phyloP scores from a whole-genome alignment of 2,888 invertebrate genomes.

The Nemapogon koenigi region DNA sequence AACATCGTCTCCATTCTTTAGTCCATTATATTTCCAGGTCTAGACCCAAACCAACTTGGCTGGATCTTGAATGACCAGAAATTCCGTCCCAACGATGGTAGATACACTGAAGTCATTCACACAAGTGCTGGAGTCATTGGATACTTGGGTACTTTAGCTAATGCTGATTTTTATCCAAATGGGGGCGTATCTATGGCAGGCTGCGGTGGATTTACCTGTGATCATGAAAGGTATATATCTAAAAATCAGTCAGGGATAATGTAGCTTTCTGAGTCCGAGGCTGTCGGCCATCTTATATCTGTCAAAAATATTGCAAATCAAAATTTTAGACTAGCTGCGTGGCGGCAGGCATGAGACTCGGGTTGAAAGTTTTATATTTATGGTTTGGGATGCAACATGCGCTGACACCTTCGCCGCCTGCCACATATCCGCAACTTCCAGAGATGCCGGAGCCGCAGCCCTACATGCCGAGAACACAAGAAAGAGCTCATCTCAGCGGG shows the following conservation, averaged over 20 bases:
- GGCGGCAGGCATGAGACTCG: too few relatives aligned
- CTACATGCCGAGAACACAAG: too few relatives aligned
- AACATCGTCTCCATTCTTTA: too few relatives aligned
- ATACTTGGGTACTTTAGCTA: slow-evolving; percentile 18
- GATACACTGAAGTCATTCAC: slow-evolving; percentile 31
- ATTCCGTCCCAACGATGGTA: slow-evolving; percentile 21
- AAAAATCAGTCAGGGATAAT: background rate
- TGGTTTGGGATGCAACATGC: too few relatives aligned
- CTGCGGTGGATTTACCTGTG: slow-evolving; percentile 22
- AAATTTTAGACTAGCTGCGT: too few relatives aligned
- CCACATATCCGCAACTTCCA: too few relatives aligned
- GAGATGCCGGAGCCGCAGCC: too few relatives aligned
- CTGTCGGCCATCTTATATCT: too few relatives aligned
- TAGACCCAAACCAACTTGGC: slow-evolving; percentile 27
- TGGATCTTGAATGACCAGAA: slow-evolving; percentile 24
- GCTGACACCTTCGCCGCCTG: too few relatives aligned
- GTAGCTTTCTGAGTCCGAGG: background rate
- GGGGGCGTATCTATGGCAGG: slow-evolving; percentile 27
- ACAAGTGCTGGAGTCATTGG: slow-evolving; percentile 28
- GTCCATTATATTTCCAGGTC: slow-evolving; percentile 20
- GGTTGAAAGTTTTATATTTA: too few relatives aligned
- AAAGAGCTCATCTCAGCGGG: too few relatives aligned
- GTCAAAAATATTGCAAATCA: too few relatives aligned
- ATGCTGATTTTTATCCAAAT: slow-evolving; percentile 33
- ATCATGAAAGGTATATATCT: slow-evolving; percentile 25